phyloP scores from a whole-genome alignment of 2,113 vertebrate species.

The Hippocampus barbouri region DNA sequence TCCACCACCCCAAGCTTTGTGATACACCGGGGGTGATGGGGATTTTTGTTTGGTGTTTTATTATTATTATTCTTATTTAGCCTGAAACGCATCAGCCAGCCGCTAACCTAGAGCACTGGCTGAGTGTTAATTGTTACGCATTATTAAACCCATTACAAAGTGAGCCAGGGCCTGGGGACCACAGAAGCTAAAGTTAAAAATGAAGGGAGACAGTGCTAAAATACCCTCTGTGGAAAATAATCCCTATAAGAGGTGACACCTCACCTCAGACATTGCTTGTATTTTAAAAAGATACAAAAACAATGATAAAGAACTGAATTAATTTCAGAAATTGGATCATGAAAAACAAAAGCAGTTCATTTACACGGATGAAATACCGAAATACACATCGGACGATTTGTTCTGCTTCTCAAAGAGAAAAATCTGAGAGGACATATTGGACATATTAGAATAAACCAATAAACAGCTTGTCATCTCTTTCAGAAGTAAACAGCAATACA shows the following conservation, averaged over 20 bases:
- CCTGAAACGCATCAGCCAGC: constrained; percentile 57
- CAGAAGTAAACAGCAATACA: too few species aligned
- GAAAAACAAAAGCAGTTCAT: too few species aligned
- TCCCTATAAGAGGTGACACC: constrained; percentile 10
- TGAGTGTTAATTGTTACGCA: constrained; percentile 69
- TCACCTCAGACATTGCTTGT: constrained; percentile 2
- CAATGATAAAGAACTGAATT: not conserved
- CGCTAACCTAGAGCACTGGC: constrained; percentile 50
- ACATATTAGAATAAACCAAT: not conserved
- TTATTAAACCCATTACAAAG: constrained; percentile 67
- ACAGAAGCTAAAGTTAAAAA: constrained; percentile 42
- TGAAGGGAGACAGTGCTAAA: constrained; percentile 42
- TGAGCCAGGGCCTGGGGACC: constrained; percentile 55
- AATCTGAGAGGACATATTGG: too few species aligned
- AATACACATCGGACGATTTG: not conserved
- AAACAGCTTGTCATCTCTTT: too few species aligned
- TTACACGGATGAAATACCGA: too few species aligned
- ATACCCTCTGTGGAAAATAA: constrained; percentile 35
- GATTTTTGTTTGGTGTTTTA: constrained; percentile 52
- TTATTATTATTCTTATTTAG: constrained; percentile 48
- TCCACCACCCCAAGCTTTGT: constrained; percentile 53
- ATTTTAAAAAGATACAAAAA: constrained; percentile 17
- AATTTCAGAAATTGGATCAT: too few species aligned
- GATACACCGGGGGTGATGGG: constrained; percentile 46
- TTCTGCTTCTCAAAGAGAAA: too few species aligned